Evolutionary conservation across 2,888 invertebrate genomes (phyloP).

Genomic region (Stramonita haemastoma): DNA sequence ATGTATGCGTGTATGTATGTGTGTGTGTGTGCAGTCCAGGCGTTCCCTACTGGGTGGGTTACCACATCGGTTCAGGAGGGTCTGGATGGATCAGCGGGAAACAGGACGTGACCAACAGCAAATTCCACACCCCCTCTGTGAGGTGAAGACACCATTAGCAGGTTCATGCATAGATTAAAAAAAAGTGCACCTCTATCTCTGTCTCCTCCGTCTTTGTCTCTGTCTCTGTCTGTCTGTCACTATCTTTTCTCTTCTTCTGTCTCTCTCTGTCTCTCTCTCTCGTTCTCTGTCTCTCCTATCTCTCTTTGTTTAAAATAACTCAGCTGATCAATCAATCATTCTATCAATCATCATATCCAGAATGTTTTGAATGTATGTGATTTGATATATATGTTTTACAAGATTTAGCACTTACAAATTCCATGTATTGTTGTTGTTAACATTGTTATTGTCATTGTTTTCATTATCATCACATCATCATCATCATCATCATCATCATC

Average conservation of each 20-base stretch:
- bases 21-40: background rate
- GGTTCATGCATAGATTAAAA: too few relatives aligned
- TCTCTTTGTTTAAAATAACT: background rate
- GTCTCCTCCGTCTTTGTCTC: background rate
- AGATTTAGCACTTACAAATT: too few relatives aligned
- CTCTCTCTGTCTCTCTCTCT: background rate
- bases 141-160: background rate
- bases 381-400: too few relatives aligned
- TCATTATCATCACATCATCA: too few relatives aligned
- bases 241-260: background rate
- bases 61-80: background rate
- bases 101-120: background rate
- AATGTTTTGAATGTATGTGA: too few relatives aligned
- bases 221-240: background rate
- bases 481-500: too few relatives aligned
- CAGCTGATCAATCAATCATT: too few relatives aligned
- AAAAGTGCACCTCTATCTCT: background rate
- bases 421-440: too few relatives aligned
- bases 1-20: background rate
- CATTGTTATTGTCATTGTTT: too few relatives aligned
- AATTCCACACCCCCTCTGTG: background rate
- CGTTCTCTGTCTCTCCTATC: background rate
- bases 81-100: slow-evolving; percentile 7
- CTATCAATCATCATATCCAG: too few relatives aligned
- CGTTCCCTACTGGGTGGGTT: slow-evolving; percentile 27